These are phyloP conservation scores for Macheiramphus alcinus DNA, from an alignment of 2,113 vertebrate species.

Conservation along the genomic window DNA sequence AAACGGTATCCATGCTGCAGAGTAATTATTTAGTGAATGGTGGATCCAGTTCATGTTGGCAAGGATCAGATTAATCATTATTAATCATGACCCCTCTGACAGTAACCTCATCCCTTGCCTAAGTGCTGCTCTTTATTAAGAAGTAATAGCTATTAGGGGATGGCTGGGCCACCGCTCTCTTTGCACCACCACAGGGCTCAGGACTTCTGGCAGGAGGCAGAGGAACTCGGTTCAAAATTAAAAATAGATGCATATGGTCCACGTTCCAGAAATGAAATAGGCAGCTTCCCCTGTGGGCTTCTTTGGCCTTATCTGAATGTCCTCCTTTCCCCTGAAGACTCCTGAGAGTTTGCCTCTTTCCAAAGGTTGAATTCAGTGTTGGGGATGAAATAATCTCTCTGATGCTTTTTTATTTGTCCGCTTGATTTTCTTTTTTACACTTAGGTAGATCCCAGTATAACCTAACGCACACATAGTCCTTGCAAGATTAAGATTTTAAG, in stretches of 20 bases:
- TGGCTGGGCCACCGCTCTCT: neutral
- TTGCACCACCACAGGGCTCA: slow-evolving; percentile 4
- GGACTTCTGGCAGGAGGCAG: slow-evolving; percentile 23
- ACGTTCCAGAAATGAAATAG: slow-evolving; percentile 38
- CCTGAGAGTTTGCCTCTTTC: neutral
- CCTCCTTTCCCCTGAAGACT: slow-evolving; percentile 2
- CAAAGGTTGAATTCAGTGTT: neutral
- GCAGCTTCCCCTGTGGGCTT: slow-evolving; percentile 18
- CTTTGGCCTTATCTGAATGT: neutral
- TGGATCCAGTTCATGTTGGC: slow-evolving; percentile 64
- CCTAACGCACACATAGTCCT: accelerated
- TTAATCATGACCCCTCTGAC: slow-evolving; percentile 70
- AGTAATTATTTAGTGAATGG: slow-evolving; percentile 78
- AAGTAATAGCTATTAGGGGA: slow-evolving; percentile 60
- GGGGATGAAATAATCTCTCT: neutral
- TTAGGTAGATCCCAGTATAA: neutral
- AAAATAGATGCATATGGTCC: slow-evolving; percentile 16
- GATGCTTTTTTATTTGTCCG: neutral
- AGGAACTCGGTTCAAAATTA: slow-evolving; percentile 2
- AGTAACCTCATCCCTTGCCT: slow-evolving; percentile 71
- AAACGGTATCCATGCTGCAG: slow-evolving; percentile 71
- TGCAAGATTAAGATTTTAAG: neutral
- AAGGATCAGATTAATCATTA: slow-evolving; percentile 76
- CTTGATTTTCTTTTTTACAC: neutral
- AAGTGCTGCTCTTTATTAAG: slow-evolving; percentile 69